These are phyloP conservation scores for Cottus gobio DNA, from an alignment of 2,113 vertebrate species.

Conservation along the genomic window DNA sequence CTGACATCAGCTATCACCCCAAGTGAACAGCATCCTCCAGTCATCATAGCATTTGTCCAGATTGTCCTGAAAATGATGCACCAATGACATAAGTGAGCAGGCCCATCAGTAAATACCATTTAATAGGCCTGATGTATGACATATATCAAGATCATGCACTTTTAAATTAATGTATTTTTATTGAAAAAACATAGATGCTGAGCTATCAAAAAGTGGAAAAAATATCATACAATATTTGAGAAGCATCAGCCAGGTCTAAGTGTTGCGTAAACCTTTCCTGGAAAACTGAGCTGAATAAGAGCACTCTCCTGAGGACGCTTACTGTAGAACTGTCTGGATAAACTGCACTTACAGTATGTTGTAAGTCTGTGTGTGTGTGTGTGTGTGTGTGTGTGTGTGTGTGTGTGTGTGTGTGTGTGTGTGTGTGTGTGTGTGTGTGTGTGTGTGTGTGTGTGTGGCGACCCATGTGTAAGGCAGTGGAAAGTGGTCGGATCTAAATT, in stretches of 20 bases:
- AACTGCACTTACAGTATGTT: slow-evolving; percentile 76
- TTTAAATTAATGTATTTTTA: slow-evolving; percentile 63
- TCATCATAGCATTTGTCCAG: neutral
- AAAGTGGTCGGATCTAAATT: slow-evolving; percentile 76
- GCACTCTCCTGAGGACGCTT: slow-evolving; percentile 78
- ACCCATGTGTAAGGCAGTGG: slow-evolving; percentile 63
- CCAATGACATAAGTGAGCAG: neutral
- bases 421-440: slow-evolving; percentile 7
- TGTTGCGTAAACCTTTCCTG: slow-evolving; percentile 74
- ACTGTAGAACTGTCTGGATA: slow-evolving; percentile 71
- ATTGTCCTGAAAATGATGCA: neutral
- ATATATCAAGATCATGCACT: slow-evolving; percentile 27
- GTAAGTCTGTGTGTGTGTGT: slow-evolving; percentile 29
- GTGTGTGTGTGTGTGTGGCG: slow-evolving; percentile 11
- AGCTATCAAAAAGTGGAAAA: slow-evolving; percentile 49
- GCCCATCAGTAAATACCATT: neutral
- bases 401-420: slow-evolving; percentile 15
- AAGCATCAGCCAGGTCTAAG: slow-evolving; percentile 49
- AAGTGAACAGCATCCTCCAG: neutral
- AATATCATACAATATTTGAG: slow-evolving; percentile 61
- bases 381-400: slow-evolving; percentile 13
- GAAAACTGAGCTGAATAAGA: slow-evolving; percentile 70
- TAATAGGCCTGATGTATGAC: neutral
- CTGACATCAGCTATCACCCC: neutral
- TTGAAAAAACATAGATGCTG: slow-evolving; percentile 48